Evolutionary conservation across 2,797 vertebrate genomes (phyloP).

Genomic region (Manis pentadactyla): DNA sequence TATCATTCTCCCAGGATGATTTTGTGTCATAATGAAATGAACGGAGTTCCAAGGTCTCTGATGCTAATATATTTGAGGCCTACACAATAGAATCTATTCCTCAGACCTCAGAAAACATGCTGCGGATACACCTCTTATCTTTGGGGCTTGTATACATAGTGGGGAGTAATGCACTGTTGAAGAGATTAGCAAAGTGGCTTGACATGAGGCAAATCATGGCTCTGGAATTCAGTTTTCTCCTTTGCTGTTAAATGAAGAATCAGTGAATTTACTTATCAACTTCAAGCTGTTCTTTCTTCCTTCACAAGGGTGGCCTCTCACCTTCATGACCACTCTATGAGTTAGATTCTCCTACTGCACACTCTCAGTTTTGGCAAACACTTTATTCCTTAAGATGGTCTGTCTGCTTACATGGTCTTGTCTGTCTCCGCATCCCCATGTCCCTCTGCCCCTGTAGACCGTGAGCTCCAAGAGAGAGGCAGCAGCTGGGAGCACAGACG

Average conservation of each 20-base stretch:
- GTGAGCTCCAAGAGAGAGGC: background rate
- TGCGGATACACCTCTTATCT: background rate
- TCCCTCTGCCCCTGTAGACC: background rate
- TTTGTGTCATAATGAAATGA: background rate
- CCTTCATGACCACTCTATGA: background rate
- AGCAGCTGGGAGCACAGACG: background rate
- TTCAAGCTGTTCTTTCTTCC: background rate
- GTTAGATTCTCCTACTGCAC: background rate
- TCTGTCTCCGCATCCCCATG: background rate
- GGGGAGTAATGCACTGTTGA: background rate
- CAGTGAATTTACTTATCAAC: background rate
- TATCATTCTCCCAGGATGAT: background rate
- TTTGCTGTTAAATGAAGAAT: background rate
- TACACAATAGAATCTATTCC: background rate
- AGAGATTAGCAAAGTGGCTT: background rate
- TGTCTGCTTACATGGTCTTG: background rate
- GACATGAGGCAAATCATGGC: background rate
- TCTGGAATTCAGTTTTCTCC: background rate
- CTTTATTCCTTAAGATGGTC: background rate
- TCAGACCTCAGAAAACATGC: background rate
- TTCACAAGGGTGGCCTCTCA: background rate
- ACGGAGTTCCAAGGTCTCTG: background rate
- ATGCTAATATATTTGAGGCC: background rate
- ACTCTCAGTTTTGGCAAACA: background rate
- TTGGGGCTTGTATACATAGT: background rate